Percentiles rank a stretch among this genome's conserved stretches.
These are phyloP conservation scores for Coelinius sp. DNA, from an alignment of 2,888 invertebrate genomes.

Conservation along the genomic window DNA sequence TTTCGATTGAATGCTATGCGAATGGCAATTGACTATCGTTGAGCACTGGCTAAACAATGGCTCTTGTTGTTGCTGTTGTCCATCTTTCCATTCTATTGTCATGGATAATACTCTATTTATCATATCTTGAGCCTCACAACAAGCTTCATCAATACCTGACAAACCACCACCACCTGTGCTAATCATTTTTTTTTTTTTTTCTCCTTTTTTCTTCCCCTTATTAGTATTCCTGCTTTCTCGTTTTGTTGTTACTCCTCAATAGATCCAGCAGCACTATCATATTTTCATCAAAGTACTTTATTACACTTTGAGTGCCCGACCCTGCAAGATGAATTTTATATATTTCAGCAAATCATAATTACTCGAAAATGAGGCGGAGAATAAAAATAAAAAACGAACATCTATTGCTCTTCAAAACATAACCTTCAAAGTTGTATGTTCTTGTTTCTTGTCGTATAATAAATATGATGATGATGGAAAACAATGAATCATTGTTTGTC, in stretches of 20 bases:
- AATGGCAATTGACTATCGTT: constrained; percentile 54
- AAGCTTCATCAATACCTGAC: background rate
- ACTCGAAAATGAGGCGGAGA: too few relatives aligned
- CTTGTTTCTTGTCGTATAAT: background rate
- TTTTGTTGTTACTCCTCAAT: background rate
- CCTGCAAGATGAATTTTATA: background rate
- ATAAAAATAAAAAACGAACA: too few relatives aligned
- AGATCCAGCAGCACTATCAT: background rate
- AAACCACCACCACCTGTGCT: background rate
- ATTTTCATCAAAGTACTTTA: background rate
- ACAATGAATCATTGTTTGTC: background rate
- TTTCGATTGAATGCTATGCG: constrained; percentile 66
- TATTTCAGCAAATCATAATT: background rate
- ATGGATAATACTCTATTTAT: constrained; percentile 58
- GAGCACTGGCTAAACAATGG: constrained; percentile 55
- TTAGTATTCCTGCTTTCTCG: background rate
- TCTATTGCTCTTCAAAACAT: background rate
- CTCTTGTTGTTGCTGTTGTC: constrained; percentile 51
- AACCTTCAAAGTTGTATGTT: background rate
- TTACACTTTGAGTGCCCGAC: background rate
- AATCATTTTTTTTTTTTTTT: background rate
- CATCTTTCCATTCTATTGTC: constrained; percentile 43
- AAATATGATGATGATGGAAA: background rate
- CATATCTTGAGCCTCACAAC: constrained; percentile 55
- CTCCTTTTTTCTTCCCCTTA: background rate